Evolutionary conservation across 2,888 invertebrate genomes (phyloP).

Genomic region (Clusia tigrina): DNA sequence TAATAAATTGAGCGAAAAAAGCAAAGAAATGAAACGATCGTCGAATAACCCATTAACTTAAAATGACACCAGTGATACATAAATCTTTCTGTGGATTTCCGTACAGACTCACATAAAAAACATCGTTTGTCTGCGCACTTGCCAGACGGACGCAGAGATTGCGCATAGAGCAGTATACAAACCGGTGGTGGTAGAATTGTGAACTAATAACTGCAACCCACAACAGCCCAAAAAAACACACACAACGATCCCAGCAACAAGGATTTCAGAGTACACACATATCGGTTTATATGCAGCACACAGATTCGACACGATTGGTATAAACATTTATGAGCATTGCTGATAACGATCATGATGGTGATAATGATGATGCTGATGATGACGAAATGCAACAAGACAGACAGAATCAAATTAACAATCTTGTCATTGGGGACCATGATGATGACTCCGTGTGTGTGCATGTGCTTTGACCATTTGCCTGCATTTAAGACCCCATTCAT

Average conservation of each 20-base stretch:
- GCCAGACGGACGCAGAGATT: background rate
- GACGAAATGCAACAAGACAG: slow-evolving; percentile 46
- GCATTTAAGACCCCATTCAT: background rate
- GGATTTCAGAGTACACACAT: background rate
- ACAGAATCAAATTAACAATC: slow-evolving; percentile 61
- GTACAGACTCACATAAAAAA: slow-evolving; percentile 6
- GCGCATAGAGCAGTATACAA: background rate
- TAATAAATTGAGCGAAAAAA: slow-evolving; percentile 33
- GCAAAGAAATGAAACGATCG: slow-evolving; percentile 23
- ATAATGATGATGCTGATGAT: background rate
- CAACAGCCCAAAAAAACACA: slow-evolving; percentile 4
- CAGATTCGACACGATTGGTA: background rate
- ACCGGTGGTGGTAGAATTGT: background rate
- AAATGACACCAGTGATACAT: slow-evolving; percentile 58
- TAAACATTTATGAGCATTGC: slow-evolving; percentile 12
- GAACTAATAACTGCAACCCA: slow-evolving; percentile 16
- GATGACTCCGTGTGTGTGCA: background rate
- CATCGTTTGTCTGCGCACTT: slow-evolving; percentile 8
- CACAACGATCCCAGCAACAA: background rate
- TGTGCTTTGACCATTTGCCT: background rate
- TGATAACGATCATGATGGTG: no score
- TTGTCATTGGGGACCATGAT: slow-evolving; percentile 42
- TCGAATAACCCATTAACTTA: slow-evolving; percentile 57
- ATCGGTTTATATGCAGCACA: background rate
- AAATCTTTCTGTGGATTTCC: slow-evolving; percentile 45